Percentiles rank a stretch among this genome's conserved stretches.
Conservation (phyloP, 2,888 invertebrate species). For the Ochropacha duplaris region DNA sequence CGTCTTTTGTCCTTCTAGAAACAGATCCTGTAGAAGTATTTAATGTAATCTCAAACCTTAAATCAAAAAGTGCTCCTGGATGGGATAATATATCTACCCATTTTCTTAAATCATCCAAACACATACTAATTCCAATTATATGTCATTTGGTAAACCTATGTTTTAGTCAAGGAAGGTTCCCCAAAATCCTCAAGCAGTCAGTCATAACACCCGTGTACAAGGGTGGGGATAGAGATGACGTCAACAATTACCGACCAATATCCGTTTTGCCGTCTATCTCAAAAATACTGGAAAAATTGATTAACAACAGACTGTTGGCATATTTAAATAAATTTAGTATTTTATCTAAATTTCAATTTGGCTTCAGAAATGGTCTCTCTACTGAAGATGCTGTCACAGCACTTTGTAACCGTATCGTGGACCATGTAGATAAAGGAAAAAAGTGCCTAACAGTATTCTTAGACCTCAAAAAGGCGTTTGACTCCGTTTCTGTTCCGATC, state of each 20-base stretch:
- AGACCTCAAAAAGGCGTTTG: background rate
- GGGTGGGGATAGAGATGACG: background rate
- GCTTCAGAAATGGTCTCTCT: background rate
- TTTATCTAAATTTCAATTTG: background rate
- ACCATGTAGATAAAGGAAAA: background rate
- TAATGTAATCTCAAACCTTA: conserved; percentile 9
- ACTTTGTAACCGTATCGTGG: background rate
- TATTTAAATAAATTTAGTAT: background rate
- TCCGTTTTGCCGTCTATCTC: too few relatives aligned
- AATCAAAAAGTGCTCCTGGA: conserved; percentile 14
- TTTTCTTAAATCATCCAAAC: conserved; percentile 12
- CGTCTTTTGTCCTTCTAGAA: conserved; percentile 10
- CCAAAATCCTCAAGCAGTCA: background rate
- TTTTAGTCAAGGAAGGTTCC: conserved; percentile 2
- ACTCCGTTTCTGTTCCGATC: background rate
- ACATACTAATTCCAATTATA: conserved; percentile 11
- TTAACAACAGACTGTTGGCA: background rate
- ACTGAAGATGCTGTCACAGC: background rate
- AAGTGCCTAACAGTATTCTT: background rate
- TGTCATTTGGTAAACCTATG: conserved; percentile 5
- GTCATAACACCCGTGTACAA: conserved; percentile 5
- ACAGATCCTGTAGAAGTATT: conserved; percentile 9
- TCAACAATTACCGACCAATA: background rate
- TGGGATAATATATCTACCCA: conserved; percentile 16
- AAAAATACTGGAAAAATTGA: background rate